A percentile compares a stretch with the other conserved stretches of the same genome.
These are phyloP conservation scores for Hestina assimilis DNA, from an alignment of 1,140 invertebrate genomes.

Conservation along the genomic window DNA sequence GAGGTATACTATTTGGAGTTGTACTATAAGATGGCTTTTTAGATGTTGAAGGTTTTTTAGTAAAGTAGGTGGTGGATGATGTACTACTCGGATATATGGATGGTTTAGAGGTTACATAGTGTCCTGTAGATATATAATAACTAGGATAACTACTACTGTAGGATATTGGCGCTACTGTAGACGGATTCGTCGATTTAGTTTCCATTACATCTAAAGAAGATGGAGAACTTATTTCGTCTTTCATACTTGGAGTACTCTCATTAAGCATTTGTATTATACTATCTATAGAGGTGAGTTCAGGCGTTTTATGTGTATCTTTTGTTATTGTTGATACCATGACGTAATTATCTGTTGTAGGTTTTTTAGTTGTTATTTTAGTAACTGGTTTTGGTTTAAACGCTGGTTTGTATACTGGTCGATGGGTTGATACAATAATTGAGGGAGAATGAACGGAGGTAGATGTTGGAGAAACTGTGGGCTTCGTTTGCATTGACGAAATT, in stretches of 20 bases:
- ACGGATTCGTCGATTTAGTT: conserved; percentile 55
- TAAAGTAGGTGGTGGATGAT: conserved; percentile 23
- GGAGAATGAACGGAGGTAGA: conserved; percentile 49
- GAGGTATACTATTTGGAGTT: conserved; percentile 53
- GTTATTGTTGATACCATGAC: conserved; percentile 57
- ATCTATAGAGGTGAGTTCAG: conserved; percentile 79
- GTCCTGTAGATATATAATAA: conserved; percentile 53
- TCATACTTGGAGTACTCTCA: conserved; percentile 69
- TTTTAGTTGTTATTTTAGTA: conserved; percentile 39
- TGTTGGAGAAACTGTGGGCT: conserved; percentile 58
- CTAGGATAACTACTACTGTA: conserved; percentile 76
- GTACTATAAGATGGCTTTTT: conserved; percentile 43
- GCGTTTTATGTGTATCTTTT: conserved; percentile 58
- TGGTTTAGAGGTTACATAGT: conserved; percentile 67
- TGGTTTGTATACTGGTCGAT: conserved; percentile 62
- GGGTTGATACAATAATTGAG: conserved; percentile 58
- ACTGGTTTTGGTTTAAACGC: conserved; percentile 71
- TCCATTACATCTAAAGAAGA: conserved; percentile 47
- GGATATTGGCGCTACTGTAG: conserved; percentile 58
- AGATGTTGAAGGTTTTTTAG: conserved; percentile 31
- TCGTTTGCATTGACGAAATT: conserved; percentile 73
- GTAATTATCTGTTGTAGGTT: conserved; percentile 58
- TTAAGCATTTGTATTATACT: conserved; percentile 84
- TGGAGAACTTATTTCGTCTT: conserved; percentile 52
- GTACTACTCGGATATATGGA: conserved; percentile 39